phyloP scores from a whole-genome alignment of 2,888 invertebrate species.

The Ophioninae sp. region DNA sequence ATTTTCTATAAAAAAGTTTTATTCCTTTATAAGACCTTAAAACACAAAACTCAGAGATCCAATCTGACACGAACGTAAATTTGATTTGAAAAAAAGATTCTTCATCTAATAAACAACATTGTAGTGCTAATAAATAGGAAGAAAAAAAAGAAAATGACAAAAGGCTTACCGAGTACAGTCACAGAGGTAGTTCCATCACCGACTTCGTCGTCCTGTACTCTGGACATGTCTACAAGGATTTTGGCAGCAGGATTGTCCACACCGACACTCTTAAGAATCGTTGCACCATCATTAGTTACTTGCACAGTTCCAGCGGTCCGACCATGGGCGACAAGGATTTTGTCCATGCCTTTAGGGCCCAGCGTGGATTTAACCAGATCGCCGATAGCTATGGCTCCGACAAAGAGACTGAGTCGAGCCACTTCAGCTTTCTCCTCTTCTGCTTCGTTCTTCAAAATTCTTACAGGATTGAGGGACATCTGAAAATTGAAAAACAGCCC shows the following conservation, averaged over 20 bases:
- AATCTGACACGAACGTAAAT: no score
- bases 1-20: no score
- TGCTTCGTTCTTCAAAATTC: constrained; percentile 96
- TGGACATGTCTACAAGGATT: constrained; percentile 99
- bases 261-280: constrained; percentile 97
- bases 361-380: constrained; percentile 99
- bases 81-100: no score
- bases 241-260: constrained; percentile 99
- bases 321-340: constrained; percentile 91
- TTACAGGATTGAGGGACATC: constrained; percentile 95
- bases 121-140: background rate
- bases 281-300: constrained; percentile 99
- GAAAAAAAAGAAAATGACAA: background rate
- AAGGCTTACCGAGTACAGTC: constrained; percentile 88
- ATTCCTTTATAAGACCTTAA: no score
- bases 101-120: background rate
- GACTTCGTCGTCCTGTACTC: constrained; percentile 99
- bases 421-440: constrained; percentile 99
- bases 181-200: constrained; percentile 99
- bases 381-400: constrained; percentile 99
- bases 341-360: constrained; percentile 99
- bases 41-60: no score
- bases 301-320: constrained; percentile 92
- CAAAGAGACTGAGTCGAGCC: constrained; percentile 98
- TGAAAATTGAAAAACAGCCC: constrained; percentile 76